A percentile compares a stretch with the other conserved stretches of the same genome.
These are phyloP conservation scores for Heliconius eleuchia DNA, from an alignment of 1,140 invertebrate genomes.

Conservation along the genomic window DNA sequence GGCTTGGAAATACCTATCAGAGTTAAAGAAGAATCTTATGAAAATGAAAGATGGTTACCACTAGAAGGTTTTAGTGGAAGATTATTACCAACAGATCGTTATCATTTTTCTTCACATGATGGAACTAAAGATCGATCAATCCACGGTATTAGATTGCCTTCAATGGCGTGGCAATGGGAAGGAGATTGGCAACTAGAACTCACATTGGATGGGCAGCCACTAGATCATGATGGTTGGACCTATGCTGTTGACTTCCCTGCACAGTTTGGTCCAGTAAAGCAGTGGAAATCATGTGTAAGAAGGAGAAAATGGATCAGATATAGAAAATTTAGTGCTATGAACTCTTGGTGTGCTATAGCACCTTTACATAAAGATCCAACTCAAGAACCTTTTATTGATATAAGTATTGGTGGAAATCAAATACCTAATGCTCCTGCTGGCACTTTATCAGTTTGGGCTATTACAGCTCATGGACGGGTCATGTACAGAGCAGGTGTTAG, in stretches of 20 bases:
- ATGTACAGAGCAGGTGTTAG: slow-evolving; percentile 92
- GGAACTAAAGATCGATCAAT: slow-evolving; percentile 89
- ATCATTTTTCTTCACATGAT: slow-evolving; percentile 91
- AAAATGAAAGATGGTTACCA: slow-evolving; percentile 97
- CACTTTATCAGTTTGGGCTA: slow-evolving; percentile 92
- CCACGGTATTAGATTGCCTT: slow-evolving; percentile 91
- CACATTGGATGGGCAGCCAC: slow-evolving; percentile 91
- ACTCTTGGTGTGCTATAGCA: slow-evolving; percentile 95
- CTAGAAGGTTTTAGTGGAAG: slow-evolving; percentile 92
- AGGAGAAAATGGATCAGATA: slow-evolving; percentile 94
- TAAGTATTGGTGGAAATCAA: slow-evolving; percentile 91
- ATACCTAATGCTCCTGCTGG: slow-evolving; percentile 88
- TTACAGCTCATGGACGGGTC: slow-evolving; percentile 93
- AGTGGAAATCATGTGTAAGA: slow-evolving; percentile 95
- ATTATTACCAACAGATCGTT: slow-evolving; percentile 92
- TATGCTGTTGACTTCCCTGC: slow-evolving; percentile 96
- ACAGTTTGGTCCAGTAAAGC: slow-evolving; percentile 90
- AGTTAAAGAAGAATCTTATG: slow-evolving; percentile 94
- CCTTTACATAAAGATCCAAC: slow-evolving; percentile 93
- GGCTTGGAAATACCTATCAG: slow-evolving; percentile 94
- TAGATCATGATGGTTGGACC: slow-evolving; percentile 96
- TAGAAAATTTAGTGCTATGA: slow-evolving; percentile 92
- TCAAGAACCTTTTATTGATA: slow-evolving; percentile 88
- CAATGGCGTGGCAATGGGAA: slow-evolving; percentile 97
- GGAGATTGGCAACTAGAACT: slow-evolving; percentile 95